A percentile compares a stretch with the other conserved stretches of the same genome.
Conservation (phyloP, 30 jellyfish, hydroid and myxozoan genomes). For the Clytia hemisphaerica region DNA sequence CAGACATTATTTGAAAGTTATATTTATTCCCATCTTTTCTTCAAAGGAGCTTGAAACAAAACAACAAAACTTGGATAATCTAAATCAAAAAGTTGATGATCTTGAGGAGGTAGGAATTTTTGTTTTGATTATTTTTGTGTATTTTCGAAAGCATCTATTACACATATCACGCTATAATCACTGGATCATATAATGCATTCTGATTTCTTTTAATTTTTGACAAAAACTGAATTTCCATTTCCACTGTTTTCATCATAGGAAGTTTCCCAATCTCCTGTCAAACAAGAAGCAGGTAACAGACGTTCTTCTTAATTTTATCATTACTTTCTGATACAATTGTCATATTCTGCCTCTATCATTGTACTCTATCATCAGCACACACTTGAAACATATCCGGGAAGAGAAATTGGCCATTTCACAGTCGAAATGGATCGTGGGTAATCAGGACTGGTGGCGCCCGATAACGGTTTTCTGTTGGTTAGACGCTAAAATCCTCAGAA, state of each 20-base stretch:
- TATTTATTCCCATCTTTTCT: background rate
- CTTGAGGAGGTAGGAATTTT: slow-evolving; percentile 85
- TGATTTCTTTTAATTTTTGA: background rate
- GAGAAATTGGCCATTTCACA: too few relatives aligned
- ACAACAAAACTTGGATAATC: slow-evolving; percentile 63
- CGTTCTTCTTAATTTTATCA: background rate
- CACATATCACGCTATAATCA: background rate
- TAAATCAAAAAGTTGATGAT: slow-evolving; percentile 56
- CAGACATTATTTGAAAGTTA: too few relatives aligned
- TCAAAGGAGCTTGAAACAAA: slow-evolving; percentile 78
- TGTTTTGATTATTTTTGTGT: too few relatives aligned
- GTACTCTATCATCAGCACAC: too few relatives aligned
- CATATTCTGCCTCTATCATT: too few relatives aligned
- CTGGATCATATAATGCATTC: background rate
- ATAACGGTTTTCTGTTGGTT: too few relatives aligned
- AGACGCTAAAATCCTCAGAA: too few relatives aligned
- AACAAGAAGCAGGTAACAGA: slow-evolving; percentile 92
- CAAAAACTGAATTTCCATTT: background rate
- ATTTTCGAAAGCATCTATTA: background rate
- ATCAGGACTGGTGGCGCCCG: too few relatives aligned
- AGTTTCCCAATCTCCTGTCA: slow-evolving; percentile 87
- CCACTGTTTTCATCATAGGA: slow-evolving; percentile 40
- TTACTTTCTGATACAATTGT: background rate
- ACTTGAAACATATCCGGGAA: too few relatives aligned
- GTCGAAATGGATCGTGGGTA: too few relatives aligned